Conservation (phyloP, 2,113 vertebrate species). For the Dermatemys mawii region DNA sequence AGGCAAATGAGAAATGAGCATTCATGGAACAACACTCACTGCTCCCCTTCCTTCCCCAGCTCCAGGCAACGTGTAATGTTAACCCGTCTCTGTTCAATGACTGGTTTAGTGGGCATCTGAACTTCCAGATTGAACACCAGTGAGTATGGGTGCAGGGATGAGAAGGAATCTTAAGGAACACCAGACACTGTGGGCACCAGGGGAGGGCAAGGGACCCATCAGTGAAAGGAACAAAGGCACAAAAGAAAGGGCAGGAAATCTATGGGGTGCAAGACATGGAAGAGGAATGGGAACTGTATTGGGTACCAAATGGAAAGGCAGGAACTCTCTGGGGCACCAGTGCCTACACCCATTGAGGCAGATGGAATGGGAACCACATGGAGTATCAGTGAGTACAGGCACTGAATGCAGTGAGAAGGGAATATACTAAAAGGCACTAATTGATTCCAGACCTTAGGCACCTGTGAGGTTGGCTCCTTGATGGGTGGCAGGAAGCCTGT, state of each 20-base stretch:
- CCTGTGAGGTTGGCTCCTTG: fast-evolving
- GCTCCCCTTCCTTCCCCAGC: constrained; percentile 50
- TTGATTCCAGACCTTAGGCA: not conserved
- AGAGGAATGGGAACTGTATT: not conserved
- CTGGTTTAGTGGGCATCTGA: constrained; percentile 89
- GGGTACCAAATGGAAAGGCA: not conserved
- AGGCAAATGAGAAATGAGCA: not conserved
- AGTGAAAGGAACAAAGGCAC: not conserved
- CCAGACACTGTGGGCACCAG: not conserved
- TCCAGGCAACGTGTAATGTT: constrained; percentile 86
- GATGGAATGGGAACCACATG: not conserved
- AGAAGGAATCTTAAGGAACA: not conserved
- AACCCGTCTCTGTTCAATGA: constrained; percentile 85
- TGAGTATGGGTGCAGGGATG: constrained; percentile 63
- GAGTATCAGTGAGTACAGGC: fast-evolving
- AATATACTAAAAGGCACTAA: fast-evolving
- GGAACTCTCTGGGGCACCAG: not conserved
- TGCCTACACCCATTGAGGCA: not conserved
- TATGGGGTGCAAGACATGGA: not conserved
- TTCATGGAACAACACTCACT: not conserved
- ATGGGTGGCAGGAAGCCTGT: not conserved
- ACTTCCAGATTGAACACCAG: constrained; percentile 90
- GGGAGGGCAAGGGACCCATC: not conserved
- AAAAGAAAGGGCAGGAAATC: not conserved
- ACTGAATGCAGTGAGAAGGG: fast-evolving